phyloP scores from a whole-genome alignment of 2,113 vertebrate species.

The Eurypyga helias region DNA sequence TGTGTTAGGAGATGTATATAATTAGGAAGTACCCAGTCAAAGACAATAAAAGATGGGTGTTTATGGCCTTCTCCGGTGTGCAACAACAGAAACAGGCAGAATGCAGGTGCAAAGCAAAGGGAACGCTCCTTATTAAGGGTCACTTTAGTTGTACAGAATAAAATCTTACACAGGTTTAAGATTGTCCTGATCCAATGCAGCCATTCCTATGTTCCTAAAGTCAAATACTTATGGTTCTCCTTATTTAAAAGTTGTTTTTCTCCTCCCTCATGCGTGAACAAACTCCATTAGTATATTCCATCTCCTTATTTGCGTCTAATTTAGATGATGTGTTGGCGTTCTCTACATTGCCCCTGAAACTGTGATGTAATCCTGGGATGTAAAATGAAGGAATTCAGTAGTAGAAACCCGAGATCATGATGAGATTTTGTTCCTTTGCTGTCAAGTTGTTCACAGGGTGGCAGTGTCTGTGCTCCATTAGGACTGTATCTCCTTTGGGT shows the following conservation, averaged over 20 bases:
- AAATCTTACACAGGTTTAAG: background rate
- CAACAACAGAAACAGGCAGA: background rate
- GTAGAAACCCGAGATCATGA: background rate
- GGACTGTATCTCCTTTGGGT: background rate
- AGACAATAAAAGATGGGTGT: background rate
- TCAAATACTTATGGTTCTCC: background rate
- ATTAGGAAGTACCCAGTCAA: background rate
- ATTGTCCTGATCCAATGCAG: background rate
- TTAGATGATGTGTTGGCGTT: background rate
- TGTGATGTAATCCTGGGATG: background rate
- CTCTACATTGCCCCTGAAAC: background rate
- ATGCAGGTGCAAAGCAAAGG: background rate
- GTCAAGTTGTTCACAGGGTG: background rate
- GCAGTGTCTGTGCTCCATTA: background rate
- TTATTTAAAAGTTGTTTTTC: background rate
- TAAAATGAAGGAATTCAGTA: background rate
- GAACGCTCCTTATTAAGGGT: background rate
- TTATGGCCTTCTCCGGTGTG: background rate
- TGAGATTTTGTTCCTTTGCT: background rate
- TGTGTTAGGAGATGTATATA: rapidly evolving
- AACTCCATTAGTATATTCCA: background rate
- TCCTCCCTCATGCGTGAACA: rapidly evolving
- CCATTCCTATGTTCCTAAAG: background rate
- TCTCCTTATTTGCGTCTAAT: background rate
- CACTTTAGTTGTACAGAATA: background rate